These are phyloP conservation scores for Creontiades dilutus DNA, from an alignment of 2,888 invertebrate species.

Conservation along the genomic window DNA sequence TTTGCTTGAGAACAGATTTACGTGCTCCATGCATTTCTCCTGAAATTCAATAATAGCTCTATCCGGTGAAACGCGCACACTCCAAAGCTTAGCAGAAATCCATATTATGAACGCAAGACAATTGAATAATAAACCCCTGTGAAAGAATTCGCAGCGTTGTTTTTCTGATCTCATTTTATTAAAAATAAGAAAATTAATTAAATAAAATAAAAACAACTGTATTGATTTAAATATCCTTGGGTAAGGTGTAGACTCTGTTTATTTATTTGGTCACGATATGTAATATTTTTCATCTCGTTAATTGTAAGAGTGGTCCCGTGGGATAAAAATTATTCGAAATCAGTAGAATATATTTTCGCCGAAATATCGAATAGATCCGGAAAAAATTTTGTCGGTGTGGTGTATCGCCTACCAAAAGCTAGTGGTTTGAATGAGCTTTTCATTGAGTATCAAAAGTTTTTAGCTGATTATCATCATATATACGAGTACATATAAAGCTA, in stretches of 20 bases:
- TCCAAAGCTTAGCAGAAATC: no score
- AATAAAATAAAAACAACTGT: no score
- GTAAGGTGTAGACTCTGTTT: conserved; percentile 15
- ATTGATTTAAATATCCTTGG: no score
- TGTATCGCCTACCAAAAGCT: conserved; percentile 55
- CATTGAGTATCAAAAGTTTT: neutral
- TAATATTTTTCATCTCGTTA: neutral
- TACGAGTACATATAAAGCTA: no score
- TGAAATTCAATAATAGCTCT: no score
- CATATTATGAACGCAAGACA: no score
- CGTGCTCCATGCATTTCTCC: no score
- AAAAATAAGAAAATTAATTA: no score
- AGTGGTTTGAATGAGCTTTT: conserved; percentile 24
- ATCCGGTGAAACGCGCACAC: no score
- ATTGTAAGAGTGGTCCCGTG: neutral
- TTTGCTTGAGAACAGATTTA: no score
- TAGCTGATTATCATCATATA: conserved; percentile 1
- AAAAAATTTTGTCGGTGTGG: conserved; percentile 4
- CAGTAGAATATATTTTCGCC: conserved; percentile 28
- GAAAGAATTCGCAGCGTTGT: conserved; percentile 14
- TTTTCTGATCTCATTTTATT: no score
- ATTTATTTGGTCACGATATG: conserved; percentile 11
- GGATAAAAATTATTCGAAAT: conserved; percentile 11
- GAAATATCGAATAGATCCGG: conserved; percentile 17
- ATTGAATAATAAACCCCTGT: conserved; percentile 7